phyloP scores from a whole-genome alignment of 2,113 vertebrate genomes.

The Ramphastos sulfuratus region DNA sequence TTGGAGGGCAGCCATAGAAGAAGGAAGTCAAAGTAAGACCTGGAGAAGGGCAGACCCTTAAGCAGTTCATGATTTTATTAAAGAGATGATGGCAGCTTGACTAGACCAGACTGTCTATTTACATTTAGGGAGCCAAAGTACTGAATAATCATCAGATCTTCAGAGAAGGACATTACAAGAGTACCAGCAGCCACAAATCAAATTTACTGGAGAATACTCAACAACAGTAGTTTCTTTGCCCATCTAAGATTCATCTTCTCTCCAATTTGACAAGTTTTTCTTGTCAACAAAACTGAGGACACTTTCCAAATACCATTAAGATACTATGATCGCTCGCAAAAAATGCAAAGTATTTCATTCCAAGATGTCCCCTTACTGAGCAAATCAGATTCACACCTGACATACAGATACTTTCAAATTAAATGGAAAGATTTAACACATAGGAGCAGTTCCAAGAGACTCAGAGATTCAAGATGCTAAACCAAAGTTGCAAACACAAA shows the following conservation, averaged over 20 bases:
- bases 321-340: accelerated
- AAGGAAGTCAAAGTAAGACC: not conserved
- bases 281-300: not conserved
- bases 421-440: not conserved
- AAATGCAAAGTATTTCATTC: not conserved
- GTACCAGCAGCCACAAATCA: not conserved
- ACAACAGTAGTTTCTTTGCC: not conserved
- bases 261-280: not conserved
- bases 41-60: not conserved
- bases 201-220: not conserved
- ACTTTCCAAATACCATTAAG: not conserved
- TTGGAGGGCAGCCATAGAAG: constrained; percentile 19
- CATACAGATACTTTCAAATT: not conserved
- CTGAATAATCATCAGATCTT: not conserved
- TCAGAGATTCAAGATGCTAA: not conserved
- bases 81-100: not conserved
- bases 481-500: not conserved
- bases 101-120: not conserved
- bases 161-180: not conserved
- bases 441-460: not conserved
- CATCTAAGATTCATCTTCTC: not conserved
- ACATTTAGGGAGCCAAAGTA: not conserved
- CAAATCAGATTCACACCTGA: not conserved
- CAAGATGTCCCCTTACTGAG: not conserved
- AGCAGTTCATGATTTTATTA: not conserved